phyloP scores from a whole-genome alignment of 2,113 vertebrate genomes.

The Holacanthus passer region DNA sequence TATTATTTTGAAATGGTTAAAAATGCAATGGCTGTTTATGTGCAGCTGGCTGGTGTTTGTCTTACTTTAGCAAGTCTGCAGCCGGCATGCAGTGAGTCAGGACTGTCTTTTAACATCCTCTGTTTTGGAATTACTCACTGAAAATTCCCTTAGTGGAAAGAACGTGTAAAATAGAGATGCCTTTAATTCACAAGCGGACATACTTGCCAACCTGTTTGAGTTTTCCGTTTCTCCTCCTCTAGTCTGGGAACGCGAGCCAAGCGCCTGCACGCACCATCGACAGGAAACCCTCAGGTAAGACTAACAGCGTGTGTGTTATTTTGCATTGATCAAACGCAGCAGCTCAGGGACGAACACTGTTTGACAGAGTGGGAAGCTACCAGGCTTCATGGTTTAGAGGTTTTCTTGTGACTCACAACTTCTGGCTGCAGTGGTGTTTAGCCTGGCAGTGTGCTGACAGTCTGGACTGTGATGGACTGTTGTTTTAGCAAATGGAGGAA shows the following conservation, averaged over 20 bases:
- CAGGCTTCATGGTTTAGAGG: neutral
- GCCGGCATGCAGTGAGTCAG: constrained; percentile 66
- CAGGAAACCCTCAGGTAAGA: constrained; percentile 75
- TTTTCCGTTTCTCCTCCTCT: constrained; percentile 45
- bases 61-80: constrained; percentile 27
- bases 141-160: constrained; percentile 72
- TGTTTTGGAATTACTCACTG: constrained; percentile 65
- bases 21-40: neutral
- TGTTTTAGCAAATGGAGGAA: constrained; percentile 29
- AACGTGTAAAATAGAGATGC: constrained; percentile 29
- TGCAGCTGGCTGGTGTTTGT: constrained; percentile 11
- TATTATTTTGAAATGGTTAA: constrained; percentile 4
- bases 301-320: neutral
- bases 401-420: constrained; percentile 17
- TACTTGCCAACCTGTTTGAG: constrained; percentile 47
- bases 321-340: constrained; percentile 1
- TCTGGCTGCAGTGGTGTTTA: constrained; percentile 42
- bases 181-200: constrained; percentile 20
- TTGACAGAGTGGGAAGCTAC: neutral
- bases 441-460: constrained; percentile 32
- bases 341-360: neutral
- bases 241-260: constrained; percentile 68
- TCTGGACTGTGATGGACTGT: constrained; percentile 10
- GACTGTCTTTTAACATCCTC: constrained; percentile 32
- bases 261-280: constrained; percentile 67